Base-by-base conservation (phyloP, 1,140 invertebrate species). In the Bemisia tabaci region DNA sequence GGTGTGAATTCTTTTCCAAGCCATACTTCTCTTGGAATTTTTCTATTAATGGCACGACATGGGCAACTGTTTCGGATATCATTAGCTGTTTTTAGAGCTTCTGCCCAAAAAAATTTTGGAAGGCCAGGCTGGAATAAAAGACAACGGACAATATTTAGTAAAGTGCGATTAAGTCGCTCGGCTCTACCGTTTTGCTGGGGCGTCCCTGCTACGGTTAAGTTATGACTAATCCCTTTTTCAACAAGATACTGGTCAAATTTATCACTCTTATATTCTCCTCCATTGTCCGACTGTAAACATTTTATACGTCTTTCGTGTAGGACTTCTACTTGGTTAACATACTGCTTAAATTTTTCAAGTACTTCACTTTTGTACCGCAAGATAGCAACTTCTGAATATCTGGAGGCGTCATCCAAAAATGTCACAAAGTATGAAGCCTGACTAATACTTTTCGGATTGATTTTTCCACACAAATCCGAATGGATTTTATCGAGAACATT, bases 181-280 rank as follows among this genome's bases (percentile, higher is more conserved):
- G 76, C 73, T n/a, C 77, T 69, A 5, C 78, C 78, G 69, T 81
- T 80, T 69, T 79, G 76, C 68, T 79, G 71, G 71, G 75, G 75
- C 0, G 33, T 48, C 5, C 17, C 5, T 48, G 33, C 33, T 17
- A 48, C 17, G 33, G 33, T 48, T 17, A 48, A 17, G 5, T 17
- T 5, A 9, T 48, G 33, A 48, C 5, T 9, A 17, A 48, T 48
- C 5, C 33, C 33, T 48, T 48, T 17, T 48, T 48, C 33, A 48
- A 17, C 5, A 5, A 48, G 17, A 17, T 48, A 48, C 17, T 5
- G 5, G 5, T 48, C 17, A 48, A 48, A 48, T 17, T 48, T 17
- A 48, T 48, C 17, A 9, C 5, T 9, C 17, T 48, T 48, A 48
- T 48, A 48, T 17, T 48, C 33, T 9, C 33, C 33, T 17, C 33